Evolutionary conservation across 2,113 vertebrate genomes (phyloP).

Genomic region (Oryctolagus cuniculus): DNA sequence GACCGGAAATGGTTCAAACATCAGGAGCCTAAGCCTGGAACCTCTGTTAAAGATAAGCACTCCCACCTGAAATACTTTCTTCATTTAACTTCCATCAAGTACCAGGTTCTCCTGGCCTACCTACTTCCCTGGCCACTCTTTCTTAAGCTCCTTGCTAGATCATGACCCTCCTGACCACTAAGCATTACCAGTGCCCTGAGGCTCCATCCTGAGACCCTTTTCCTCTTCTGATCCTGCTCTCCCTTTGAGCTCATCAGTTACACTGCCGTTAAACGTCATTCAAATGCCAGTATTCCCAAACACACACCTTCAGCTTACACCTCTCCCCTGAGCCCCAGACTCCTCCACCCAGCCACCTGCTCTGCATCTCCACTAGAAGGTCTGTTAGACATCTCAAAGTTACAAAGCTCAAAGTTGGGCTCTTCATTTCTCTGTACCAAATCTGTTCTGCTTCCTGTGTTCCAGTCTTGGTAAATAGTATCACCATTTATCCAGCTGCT

Average conservation of each 20-base stretch:
- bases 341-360: neutral
- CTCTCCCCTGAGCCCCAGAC: neutral
- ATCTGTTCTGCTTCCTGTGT: neutral
- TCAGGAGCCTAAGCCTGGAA: neutral
- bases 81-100: neutral
- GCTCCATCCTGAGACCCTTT: neutral
- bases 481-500: neutral
- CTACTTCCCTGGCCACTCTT: neutral
- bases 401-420: neutral
- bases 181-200: neutral
- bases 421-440: neutral
- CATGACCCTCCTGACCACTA: neutral
- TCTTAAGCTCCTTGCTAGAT: neutral
- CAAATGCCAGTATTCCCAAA: constrained; percentile 18
- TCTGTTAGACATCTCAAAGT: neutral
- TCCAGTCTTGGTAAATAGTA: neutral
- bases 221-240: constrained; percentile 5
- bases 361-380: neutral
- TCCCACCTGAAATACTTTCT: neutral
- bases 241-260: neutral
- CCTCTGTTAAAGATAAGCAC: neutral
- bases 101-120: neutral
- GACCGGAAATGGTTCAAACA: neutral
- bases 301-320: neutral
- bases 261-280: neutral